phyloP scores from a whole-genome alignment of 2,888 invertebrate genomes.

The Atherix ibis region DNA sequence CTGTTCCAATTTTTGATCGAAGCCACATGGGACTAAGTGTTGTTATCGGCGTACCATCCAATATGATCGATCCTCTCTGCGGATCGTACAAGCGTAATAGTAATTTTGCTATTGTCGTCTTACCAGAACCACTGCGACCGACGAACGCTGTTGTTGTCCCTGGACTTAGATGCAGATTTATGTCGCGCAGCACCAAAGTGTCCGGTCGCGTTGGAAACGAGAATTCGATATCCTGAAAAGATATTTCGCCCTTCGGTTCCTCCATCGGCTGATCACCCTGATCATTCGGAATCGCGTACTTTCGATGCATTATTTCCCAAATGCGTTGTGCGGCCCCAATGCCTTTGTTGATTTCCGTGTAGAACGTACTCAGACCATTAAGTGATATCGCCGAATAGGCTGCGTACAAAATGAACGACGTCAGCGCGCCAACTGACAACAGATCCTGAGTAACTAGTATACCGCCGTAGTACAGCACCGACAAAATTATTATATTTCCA shows the following conservation, averaged over 20 bases:
- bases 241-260: slow-evolving; percentile 42
- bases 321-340: slow-evolving; percentile 80
- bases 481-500: slow-evolving; percentile 77
- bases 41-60: slow-evolving; percentile 65
- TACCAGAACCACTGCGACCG: slow-evolving; percentile 88
- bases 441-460: slow-evolving; percentile 66
- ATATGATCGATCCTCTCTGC: slow-evolving; percentile 43
- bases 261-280: slow-evolving; percentile 25
- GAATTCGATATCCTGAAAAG: slow-evolving; percentile 58
- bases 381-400: slow-evolving; percentile 85
- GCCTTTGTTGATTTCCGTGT: slow-evolving; percentile 85
- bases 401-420: slow-evolving; percentile 87
- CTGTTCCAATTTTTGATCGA: slow-evolving; percentile 71
- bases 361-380: slow-evolving; percentile 80
- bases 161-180: slow-evolving; percentile 49
- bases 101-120: slow-evolving; percentile 77
- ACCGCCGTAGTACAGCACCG: slow-evolving; percentile 86
- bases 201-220: slow-evolving; percentile 51
- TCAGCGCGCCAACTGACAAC: slow-evolving; percentile 72
- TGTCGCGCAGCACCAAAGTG: slow-evolving; percentile 42
- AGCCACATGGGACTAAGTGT: slow-evolving; percentile 71
- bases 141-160: slow-evolving; percentile 65
- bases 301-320: slow-evolving; percentile 76
- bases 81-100: slow-evolving; percentile 80
- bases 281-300: slow-evolving; percentile 56